phyloP scores from a whole-genome alignment of 2,113 vertebrate genomes.

The Sorex araneus region DNA sequence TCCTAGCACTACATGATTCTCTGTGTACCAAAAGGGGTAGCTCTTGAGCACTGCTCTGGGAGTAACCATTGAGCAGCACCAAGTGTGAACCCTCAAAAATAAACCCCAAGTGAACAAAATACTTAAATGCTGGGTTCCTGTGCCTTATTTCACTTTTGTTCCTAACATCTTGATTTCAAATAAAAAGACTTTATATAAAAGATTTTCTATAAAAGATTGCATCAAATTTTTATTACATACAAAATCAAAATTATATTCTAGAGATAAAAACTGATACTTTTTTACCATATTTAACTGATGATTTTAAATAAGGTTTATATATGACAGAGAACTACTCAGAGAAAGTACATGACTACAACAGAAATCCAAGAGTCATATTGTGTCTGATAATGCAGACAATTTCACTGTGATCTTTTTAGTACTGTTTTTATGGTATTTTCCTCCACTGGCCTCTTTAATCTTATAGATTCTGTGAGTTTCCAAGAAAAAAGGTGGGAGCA shows the following conservation, averaged over 20 bases:
- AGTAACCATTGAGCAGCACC: too few species aligned
- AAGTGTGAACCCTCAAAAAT: too few species aligned
- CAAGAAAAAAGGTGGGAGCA: too few species aligned
- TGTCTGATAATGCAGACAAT: background rate
- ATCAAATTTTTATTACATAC: background rate
- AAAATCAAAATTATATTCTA: background rate
- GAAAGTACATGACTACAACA: background rate
- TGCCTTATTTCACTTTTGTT: background rate
- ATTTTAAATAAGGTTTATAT: conserved; percentile 30
- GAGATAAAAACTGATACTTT: background rate
- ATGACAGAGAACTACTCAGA: background rate
- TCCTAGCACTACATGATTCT: too few species aligned
- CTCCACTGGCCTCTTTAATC: background rate
- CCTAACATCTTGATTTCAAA: conserved; percentile 26
- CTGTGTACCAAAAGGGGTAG: too few species aligned
- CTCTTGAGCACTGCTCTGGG: too few species aligned
- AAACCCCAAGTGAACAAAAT: too few species aligned
- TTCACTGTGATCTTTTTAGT: conserved; percentile 8
- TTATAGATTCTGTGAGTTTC: too few species aligned
- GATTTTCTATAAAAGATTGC: too few species aligned
- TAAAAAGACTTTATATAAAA: too few species aligned
- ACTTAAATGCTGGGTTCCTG: background rate
- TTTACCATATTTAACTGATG: background rate
- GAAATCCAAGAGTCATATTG: background rate
- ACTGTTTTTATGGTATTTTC: conserved; percentile 24